Base-by-base conservation (phyloP, 1,140 invertebrate species). In the Chelonus insularis region DNA sequence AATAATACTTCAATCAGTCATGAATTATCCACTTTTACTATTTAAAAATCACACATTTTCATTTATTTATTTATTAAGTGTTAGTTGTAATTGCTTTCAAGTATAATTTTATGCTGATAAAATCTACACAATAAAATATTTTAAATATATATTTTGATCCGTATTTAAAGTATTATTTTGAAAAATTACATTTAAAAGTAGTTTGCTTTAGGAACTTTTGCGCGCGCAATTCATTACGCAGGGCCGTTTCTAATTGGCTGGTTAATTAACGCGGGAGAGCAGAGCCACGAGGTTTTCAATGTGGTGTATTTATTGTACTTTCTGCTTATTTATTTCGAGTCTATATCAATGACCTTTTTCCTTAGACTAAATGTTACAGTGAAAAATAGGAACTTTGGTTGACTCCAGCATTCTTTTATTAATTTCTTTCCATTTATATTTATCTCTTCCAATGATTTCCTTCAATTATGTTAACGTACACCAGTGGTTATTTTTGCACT, bases 351-450 rank as follows among this genome's bases (percentile, higher is more conserved):
- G n/a, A n/a, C n/a, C n/a, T n/a, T n/a, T n/a, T n/a, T n/a, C n/a
- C n/a, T 36, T 57, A n/a, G 32, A 55, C n/a, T 57, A 60, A 57
- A 45, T 21, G 37, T 48, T 57, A 57, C 32, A 47, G 70, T 81
- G 73, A 76, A 81, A 80, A 81, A 81, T 81, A 81, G 79, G 79
- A 81, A 80, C 77, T 81, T 80, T 81, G 72, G 76, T 81, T 58
- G 11, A 34, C 57, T 45, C 57, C 16, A 43, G 20, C 18, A 20
- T 29, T 12, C 25, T 48, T 5, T 79, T 69, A 73, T 71, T 70
- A 68, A 66, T 14, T 37, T 64, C 52, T 54, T 34, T 14, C n/a
- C n/a, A n/a, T 18, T 25, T 55, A 16, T 51, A 8, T 56, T n/a
- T n/a, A n/a, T n/a, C n/a, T n/a, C n/a, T n/a, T n/a, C n/a, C n/a